Evolutionary conservation across 2,113 vertebrate genomes (phyloP).

Genomic region (Echinops telfairi): DNA sequence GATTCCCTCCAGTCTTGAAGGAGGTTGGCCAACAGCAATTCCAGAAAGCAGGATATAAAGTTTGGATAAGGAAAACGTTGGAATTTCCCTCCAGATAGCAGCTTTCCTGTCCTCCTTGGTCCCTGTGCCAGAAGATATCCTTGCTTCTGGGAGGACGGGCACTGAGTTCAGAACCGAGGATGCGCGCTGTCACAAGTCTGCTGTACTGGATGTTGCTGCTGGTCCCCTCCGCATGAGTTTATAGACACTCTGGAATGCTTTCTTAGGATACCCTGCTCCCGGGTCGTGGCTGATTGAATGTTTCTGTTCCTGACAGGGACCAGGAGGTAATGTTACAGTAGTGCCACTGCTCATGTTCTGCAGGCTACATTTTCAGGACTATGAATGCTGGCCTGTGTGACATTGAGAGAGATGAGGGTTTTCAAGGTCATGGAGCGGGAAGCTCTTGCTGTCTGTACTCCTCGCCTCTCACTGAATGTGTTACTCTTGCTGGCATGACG

Average conservation of each 20-base stretch:
- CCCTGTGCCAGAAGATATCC: no score
- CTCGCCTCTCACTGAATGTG: neutral
- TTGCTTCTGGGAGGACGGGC: no score
- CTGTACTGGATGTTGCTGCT: fast-evolving
- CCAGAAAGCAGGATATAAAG: neutral
- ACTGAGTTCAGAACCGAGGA: no score
- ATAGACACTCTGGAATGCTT: neutral
- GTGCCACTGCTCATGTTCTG: neutral
- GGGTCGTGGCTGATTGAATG: neutral
- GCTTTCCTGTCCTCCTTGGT: neutral
- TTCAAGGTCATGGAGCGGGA: neutral
- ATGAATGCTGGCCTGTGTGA: neutral
- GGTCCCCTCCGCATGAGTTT: neutral
- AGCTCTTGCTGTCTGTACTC: neutral
- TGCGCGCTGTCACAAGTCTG: neutral
- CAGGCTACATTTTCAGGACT: neutral
- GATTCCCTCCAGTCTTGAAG: neutral
- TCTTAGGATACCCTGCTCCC: neutral
- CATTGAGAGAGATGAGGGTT: neutral
- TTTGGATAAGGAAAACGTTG: neutral
- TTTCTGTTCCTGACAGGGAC: neutral
- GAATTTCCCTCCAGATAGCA: neutral
- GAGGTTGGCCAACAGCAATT: neutral
- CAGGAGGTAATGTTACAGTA: neutral
- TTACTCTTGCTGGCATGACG: neutral